phyloP scores from a whole-genome alignment of 2,797 vertebrate genomes.

The Microctenopoma steveboyesi region DNA sequence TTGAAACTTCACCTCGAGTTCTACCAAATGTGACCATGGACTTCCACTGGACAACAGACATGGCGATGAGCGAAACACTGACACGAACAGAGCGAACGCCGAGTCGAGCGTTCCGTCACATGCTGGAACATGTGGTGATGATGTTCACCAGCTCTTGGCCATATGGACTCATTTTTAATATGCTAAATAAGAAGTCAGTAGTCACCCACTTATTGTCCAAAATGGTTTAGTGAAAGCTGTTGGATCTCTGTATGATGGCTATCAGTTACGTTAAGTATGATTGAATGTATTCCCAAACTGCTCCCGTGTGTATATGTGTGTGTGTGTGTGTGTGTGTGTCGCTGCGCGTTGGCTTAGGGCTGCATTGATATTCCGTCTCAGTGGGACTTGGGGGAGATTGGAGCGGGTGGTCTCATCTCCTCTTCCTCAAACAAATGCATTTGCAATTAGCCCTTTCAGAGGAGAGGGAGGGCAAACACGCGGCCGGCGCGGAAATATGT shows the following conservation, averaged over 20 bases:
- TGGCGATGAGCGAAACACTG: neutral
- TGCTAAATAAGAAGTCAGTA: slow-evolving; percentile 31
- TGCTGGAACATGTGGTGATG: slow-evolving; percentile 5
- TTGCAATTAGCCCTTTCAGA: slow-evolving; percentile 87
- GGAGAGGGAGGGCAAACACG: slow-evolving; percentile 81
- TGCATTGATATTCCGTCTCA: slow-evolving; percentile 75
- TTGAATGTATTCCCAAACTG: slow-evolving; percentile 55
- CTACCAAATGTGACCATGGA: no score
- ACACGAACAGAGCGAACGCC: neutral
- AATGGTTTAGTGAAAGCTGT: slow-evolving; percentile 52
- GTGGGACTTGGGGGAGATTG: slow-evolving; percentile 61
- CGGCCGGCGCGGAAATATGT: slow-evolving; percentile 78
- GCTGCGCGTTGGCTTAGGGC: slow-evolving; percentile 21
- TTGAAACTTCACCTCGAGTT: no score
- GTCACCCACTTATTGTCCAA: slow-evolving; percentile 40
- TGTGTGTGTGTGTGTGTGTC: slow-evolving; percentile 7
- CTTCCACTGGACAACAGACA: no score
- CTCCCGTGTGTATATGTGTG: slow-evolving; percentile 56
- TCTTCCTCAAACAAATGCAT: slow-evolving; percentile 88
- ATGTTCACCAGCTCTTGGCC: neutral
- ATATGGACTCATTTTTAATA: slow-evolving; percentile 34
- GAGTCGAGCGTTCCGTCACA: neutral
- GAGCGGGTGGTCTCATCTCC: slow-evolving; percentile 65
- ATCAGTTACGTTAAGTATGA: slow-evolving; percentile 58
- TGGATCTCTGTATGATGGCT: slow-evolving; percentile 58